Percentiles rank a stretch among this genome's conserved stretches.
Conservation (phyloP, 1,140 invertebrate species). For the Dreissena polymorpha region DNA sequence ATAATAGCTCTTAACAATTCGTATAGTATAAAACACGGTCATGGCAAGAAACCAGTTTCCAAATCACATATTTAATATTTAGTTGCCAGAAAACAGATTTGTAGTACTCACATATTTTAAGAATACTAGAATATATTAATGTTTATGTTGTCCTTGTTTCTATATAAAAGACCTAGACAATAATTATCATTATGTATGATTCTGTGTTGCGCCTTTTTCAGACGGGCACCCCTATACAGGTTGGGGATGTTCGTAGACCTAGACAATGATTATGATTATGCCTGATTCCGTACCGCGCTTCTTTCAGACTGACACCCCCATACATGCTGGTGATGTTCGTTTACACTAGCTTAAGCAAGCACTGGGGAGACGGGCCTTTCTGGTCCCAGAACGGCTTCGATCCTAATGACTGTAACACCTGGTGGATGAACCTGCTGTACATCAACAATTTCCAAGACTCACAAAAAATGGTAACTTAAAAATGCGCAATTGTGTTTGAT, state of each 20-base stretch:
- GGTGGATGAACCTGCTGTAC: slow-evolving; percentile 92
- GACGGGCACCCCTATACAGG: slow-evolving; percentile 36
- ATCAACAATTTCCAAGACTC: slow-evolving; percentile 89
- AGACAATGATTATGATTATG: too few species aligned
- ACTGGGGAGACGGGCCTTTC: slow-evolving; percentile 13
- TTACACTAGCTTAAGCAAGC: background rate
- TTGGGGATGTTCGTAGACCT: background rate
- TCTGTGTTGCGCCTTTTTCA: background rate
- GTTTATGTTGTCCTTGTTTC: too few species aligned
- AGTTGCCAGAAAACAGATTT: too few species aligned
- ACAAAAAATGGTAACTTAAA: slow-evolving; percentile 72
- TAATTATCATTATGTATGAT: too few species aligned
- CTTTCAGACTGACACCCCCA: slow-evolving; percentile 38
- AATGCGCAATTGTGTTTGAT: background rate
- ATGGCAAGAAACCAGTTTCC: too few species aligned
- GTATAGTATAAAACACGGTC: too few species aligned
- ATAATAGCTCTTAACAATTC: too few species aligned
- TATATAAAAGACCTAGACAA: too few species aligned
- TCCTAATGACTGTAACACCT: slow-evolving; percentile 82
- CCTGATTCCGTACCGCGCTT: too few species aligned
- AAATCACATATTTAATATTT: too few species aligned
- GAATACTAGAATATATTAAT: too few species aligned
- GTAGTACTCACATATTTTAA: too few species aligned
- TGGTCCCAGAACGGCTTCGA: slow-evolving; percentile 1
- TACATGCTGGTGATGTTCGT: slow-evolving; percentile 32